Evolutionary conservation across 2,797 vertebrate species (phyloP).

Genomic region (Hydrocynus forskahlii): DNA sequence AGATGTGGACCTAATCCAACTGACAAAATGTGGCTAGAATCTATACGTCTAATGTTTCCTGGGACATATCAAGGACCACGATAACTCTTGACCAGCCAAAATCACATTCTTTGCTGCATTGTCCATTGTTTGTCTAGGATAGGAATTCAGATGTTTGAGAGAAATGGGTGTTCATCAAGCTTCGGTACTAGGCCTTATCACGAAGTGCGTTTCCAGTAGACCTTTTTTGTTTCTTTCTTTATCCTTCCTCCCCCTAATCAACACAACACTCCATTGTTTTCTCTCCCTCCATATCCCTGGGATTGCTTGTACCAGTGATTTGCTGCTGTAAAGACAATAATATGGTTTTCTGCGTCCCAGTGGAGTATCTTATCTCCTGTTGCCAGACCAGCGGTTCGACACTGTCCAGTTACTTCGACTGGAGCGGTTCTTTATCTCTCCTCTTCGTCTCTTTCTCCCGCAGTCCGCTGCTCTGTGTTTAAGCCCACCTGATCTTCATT

Average conservation of each 20-base stretch:
- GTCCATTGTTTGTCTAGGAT: not conserved
- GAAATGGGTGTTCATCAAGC: conserved; percentile 62
- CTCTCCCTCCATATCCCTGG: not conserved
- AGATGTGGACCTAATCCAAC: too few relatives aligned
- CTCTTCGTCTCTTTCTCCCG: conserved; percentile 5
- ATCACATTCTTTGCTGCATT: too few relatives aligned
- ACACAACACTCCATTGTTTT: not conserved
- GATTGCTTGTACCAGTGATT: not conserved
- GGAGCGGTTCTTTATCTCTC: not conserved
- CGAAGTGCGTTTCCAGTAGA: not conserved
- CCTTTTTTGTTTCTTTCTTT: not conserved
- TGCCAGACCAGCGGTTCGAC: conserved; percentile 43
- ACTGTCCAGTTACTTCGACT: conserved; percentile 30
- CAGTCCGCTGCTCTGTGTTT: too few relatives aligned
- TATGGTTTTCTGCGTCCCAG: conserved; percentile 29
- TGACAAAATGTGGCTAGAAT: too few relatives aligned
- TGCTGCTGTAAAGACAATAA: not conserved
- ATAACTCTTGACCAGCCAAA: too few relatives aligned
- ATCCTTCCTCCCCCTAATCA: too few relatives aligned
- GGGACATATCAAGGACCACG: too few relatives aligned
- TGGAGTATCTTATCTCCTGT: conserved; percentile 52
- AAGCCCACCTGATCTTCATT: too few relatives aligned
- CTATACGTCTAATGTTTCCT: too few relatives aligned
- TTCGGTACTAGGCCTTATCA: conserved; percentile 42
- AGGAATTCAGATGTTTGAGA: not conserved